phyloP scores from a whole-genome alignment of 1,140 invertebrate species.

The Drepana arcuata region DNA sequence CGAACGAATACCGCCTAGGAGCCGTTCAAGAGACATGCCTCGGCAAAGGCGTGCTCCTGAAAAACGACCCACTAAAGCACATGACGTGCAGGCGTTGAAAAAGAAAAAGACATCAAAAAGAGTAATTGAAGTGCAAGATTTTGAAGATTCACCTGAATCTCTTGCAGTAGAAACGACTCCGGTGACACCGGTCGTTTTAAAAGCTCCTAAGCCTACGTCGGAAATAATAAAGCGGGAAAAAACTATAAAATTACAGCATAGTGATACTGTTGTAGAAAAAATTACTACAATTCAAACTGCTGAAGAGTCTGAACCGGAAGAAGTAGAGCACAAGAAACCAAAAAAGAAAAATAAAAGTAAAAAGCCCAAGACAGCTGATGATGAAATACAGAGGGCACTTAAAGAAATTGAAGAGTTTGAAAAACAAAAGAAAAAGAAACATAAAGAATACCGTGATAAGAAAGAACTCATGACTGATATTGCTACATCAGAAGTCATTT shows the following conservation, averaged over 20 bases:
- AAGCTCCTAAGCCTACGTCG: conserved; percentile 6
- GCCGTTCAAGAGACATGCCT: conserved; percentile 60
- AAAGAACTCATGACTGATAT: too few relatives aligned
- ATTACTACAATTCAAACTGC: conserved; percentile 16
- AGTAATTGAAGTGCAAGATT: conserved; percentile 56
- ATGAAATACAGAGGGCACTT: conserved; percentile 71
- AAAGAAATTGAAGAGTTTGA: conserved; percentile 67
- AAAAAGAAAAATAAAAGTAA: conserved; percentile 65
- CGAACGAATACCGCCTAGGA: conserved; percentile 34
- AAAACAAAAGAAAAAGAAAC: conserved; percentile 48
- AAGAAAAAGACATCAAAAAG: conserved; percentile 54
- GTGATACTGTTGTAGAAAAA: conserved; percentile 25
- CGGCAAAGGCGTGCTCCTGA: conserved; percentile 49
- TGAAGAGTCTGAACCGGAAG: conserved; percentile 11
- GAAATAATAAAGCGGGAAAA: conserved; percentile 19
- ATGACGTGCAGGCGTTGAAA: conserved; percentile 39
- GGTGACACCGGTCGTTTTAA: conserved; percentile 3
- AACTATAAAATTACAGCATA: conserved; percentile 31
- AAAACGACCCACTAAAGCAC: conserved; percentile 40
- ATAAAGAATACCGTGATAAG: too few relatives aligned
- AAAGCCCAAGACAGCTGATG: conserved; percentile 56
- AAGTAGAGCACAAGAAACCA: conserved; percentile 29
- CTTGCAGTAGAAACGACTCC: conserved; percentile 6
- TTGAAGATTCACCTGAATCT: conserved; percentile 39
- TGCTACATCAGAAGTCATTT: too few relatives aligned